A percentile compares a stretch with the other conserved stretches of the same genome.
Evolutionary conservation across 2,888 invertebrate species (phyloP).

Genomic region (Steinernema scapterisci): DNA sequence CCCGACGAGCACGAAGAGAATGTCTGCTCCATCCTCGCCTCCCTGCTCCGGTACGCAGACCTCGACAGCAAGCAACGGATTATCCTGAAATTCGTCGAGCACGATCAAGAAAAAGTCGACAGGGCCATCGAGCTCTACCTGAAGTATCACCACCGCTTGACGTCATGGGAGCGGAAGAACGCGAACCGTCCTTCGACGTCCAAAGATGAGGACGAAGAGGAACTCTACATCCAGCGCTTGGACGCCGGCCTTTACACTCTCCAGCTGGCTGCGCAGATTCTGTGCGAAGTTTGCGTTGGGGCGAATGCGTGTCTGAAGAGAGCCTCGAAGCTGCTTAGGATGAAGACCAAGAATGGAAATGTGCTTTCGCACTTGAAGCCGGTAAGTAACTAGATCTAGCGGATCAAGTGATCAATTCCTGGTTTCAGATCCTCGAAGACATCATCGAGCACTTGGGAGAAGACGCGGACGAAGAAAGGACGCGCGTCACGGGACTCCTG

Average conservation of each 20-base stretch:
- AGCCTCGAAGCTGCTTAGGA: slow-evolving; percentile 57
- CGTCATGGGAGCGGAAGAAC: slow-evolving; percentile 38
- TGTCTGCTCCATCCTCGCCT: slow-evolving; percentile 79
- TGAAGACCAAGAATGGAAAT: slow-evolving; percentile 57
- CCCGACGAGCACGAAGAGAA: slow-evolving; percentile 76
- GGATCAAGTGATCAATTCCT: not conserved
- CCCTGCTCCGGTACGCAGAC: slow-evolving; percentile 88
- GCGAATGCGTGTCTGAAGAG: slow-evolving; percentile 45
- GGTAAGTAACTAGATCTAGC: slow-evolving; percentile 37
- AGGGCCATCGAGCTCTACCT: slow-evolving; percentile 92
- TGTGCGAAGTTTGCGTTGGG: slow-evolving; percentile 72
- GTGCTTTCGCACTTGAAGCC: slow-evolving; percentile 51
- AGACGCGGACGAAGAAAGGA: slow-evolving; percentile 43
- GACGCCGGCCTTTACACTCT: slow-evolving; percentile 94
- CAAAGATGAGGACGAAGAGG: slow-evolving; percentile 70
- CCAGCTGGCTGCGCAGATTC: slow-evolving; percentile 85
- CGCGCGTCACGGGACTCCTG: not conserved
- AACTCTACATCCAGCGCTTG: slow-evolving; percentile 85
- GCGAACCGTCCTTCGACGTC: slow-evolving; percentile 37
- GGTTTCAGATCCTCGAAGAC: slow-evolving; percentile 53
- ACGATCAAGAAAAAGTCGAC: slow-evolving; percentile 97
- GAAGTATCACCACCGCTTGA: slow-evolving; percentile 73
- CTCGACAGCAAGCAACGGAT: slow-evolving; percentile 87
- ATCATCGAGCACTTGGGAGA: slow-evolving; percentile 42
- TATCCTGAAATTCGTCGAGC: slow-evolving; percentile 92